phyloP scores from a whole-genome alignment of 2,797 vertebrate genomes.

The Sciaenops ocellatus region DNA sequence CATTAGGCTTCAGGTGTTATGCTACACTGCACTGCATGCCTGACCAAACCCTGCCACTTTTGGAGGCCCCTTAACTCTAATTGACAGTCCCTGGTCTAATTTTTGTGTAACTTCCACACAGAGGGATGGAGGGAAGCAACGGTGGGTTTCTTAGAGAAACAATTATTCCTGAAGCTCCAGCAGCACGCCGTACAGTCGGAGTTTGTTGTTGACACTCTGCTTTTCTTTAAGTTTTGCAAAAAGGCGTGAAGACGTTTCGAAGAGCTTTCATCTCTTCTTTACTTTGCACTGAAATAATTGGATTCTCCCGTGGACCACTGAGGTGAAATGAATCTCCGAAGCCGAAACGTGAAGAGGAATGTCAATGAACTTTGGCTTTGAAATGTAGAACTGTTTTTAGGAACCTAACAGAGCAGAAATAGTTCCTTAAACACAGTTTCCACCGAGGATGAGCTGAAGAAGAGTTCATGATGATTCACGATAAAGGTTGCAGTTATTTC shows the following conservation, averaged over 20 bases:
- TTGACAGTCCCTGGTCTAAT: conserved; percentile 50
- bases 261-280: conserved; percentile 6
- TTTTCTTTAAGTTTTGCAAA: conserved; percentile 9
- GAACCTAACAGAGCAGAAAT: background rate
- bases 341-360: conserved; percentile 9
- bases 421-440: background rate
- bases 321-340: conserved; percentile 12
- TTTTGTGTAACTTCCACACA: conserved; percentile 26
- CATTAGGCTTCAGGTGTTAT: conserved; percentile 69
- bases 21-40: conserved; percentile 48
- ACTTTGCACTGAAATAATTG: conserved; percentile 30
- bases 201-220: background rate
- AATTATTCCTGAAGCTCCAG: background rate
- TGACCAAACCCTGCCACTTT: conserved; percentile 47
- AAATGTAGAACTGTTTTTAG: conserved; percentile 2
- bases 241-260: background rate
- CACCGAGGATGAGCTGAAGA: background rate
- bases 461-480: background rate
- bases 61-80: conserved; percentile 60
- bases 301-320: conserved; percentile 2
- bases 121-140: conserved; percentile 8
- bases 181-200: background rate
- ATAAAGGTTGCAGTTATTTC: background rate
- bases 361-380: conserved; percentile 1
- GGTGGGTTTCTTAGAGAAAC: background rate